These are phyloP conservation scores for Pyralis farinalis DNA, from an alignment of 2,888 invertebrate genomes.

Conservation along the genomic window DNA sequence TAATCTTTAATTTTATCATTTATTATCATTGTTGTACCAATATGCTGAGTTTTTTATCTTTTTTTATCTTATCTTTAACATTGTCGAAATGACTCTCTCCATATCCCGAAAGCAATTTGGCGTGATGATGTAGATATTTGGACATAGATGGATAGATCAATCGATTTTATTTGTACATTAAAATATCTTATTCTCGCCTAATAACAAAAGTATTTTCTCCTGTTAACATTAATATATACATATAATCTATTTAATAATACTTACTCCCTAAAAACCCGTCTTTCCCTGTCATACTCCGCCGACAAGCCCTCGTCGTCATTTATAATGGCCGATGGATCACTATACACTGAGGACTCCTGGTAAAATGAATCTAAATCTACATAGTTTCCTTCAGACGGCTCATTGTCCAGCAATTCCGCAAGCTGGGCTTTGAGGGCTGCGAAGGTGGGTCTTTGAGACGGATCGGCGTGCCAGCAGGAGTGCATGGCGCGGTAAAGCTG, in stretches of 20 bases:
- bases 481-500: slow-evolving; percentile 74
- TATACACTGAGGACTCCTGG: slow-evolving; percentile 81
- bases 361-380: slow-evolving; percentile 86
- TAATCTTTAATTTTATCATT: too few species aligned
- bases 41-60: too few species aligned
- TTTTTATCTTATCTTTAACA: too few species aligned
- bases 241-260: slow-evolving; percentile 27
- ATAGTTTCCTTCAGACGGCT: slow-evolving; percentile 83
- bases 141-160: too few species aligned
- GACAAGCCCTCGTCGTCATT: slow-evolving; percentile 73
- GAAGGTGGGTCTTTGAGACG: slow-evolving; percentile 87
- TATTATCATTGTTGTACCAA: too few species aligned
- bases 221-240: too few species aligned
- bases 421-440: slow-evolving; percentile 80
- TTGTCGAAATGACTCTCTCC: too few species aligned
- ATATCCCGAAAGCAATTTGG: too few species aligned
- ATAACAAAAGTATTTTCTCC: too few species aligned
- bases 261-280: slow-evolving; percentile 69
- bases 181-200: too few species aligned
- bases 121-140: too few species aligned
- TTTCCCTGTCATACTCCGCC: slow-evolving; percentile 69
- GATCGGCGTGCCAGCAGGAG: slow-evolving; percentile 84
- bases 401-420: slow-evolving; percentile 82
- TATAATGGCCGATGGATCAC: slow-evolving; percentile 75
- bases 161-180: too few species aligned